Conservation (phyloP, 1,140 invertebrate species). For the Heliconius hermathena region DNA sequence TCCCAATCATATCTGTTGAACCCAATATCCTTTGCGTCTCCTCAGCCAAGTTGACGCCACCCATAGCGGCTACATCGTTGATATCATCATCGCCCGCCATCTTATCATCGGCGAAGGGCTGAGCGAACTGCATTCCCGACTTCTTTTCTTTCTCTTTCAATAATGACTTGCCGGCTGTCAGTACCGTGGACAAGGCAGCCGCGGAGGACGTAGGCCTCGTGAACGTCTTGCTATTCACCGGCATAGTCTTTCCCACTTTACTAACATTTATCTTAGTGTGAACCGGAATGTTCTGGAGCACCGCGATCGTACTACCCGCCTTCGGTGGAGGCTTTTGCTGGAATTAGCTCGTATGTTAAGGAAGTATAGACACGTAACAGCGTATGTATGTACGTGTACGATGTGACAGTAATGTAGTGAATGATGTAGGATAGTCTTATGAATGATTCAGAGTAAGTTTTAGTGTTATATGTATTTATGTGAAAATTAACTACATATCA, state of each 20-base stretch:
- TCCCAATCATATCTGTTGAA: constrained; percentile 96
- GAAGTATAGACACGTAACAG: neutral
- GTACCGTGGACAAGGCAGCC: constrained; percentile 56
- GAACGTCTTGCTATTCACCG: constrained; percentile 59
- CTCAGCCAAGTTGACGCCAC: constrained; percentile 98
- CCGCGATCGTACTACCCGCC: constrained; percentile 58
- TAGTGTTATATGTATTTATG: neutral
- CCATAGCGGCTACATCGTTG: constrained; percentile 99
- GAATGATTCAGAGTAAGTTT: neutral
- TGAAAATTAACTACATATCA: neutral
- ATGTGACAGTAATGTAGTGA: constrained; percentile 2
- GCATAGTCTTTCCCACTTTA: constrained; percentile 65
- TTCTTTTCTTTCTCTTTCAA: constrained; percentile 73
- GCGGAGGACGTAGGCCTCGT: constrained; percentile 44
- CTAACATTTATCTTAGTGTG: constrained; percentile 66
- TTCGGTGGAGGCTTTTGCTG: constrained; percentile 57
- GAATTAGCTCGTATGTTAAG: constrained; percentile 25
- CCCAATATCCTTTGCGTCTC: constrained; percentile 97
- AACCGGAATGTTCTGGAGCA: constrained; percentile 70
- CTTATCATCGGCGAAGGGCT: constrained; percentile 67
- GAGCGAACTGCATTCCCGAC: constrained; percentile 53
- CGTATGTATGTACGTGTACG: constrained; percentile 7
- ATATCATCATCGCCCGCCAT: constrained; percentile 84
- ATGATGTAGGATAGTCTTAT: neutral
- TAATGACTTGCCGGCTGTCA: constrained; percentile 65